These are phyloP conservation scores for Seladonia tumulorum DNA, from an alignment of 2,888 invertebrate genomes.

Conservation along the genomic window DNA sequence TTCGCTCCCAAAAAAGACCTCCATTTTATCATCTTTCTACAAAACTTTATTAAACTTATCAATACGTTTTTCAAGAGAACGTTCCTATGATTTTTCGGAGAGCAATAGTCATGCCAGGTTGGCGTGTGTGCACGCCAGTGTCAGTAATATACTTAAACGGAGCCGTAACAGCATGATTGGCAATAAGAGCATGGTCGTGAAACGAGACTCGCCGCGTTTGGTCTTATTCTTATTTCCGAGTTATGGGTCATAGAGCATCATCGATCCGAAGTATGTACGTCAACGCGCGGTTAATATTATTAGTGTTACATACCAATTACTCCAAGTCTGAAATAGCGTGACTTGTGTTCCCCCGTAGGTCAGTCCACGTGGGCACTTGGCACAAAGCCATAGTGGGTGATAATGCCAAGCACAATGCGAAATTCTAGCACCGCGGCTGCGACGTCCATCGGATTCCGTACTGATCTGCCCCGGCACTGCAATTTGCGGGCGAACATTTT, in stretches of 20 bases:
- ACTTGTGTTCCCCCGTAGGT: slow-evolving; percentile 57
- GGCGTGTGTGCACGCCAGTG: neutral
- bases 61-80: too few species aligned
- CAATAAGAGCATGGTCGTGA: neutral
- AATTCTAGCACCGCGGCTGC: slow-evolving; percentile 56
- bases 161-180: neutral
- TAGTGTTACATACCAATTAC: slow-evolving; percentile 34
- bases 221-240: neutral
- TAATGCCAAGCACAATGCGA: slow-evolving; percentile 68
- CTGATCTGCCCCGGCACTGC: slow-evolving; percentile 23
- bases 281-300: slow-evolving; percentile 29
- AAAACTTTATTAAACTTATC: neutral
- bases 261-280: neutral
- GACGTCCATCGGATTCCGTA: slow-evolving; percentile 46
- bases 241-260: slow-evolving; percentile 4
- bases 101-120: neutral
- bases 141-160: neutral
- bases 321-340: slow-evolving; percentile 58
- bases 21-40: neutral
- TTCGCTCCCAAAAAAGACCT: neutral
- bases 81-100: neutral
- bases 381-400: slow-evolving; percentile 70
- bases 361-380: slow-evolving; percentile 65
- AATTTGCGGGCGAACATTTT: slow-evolving; percentile 45
- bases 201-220: neutral